Conservation (phyloP, 2,888 invertebrate species). For the Psococerastis gibbosa region DNA sequence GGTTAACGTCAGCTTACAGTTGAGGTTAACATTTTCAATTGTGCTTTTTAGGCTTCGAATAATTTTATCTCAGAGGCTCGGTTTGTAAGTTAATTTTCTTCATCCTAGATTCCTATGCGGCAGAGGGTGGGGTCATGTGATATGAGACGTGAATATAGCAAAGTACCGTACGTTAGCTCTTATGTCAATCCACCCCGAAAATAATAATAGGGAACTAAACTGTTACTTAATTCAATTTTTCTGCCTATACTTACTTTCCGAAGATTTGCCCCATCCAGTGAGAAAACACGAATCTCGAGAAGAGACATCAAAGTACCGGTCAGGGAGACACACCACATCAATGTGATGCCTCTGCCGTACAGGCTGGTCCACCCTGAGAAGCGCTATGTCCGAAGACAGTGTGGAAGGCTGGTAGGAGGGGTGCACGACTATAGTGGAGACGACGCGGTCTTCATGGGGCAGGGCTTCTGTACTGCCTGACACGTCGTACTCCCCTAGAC, state of each 20-base stretch:
- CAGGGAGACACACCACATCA: conserved; percentile 24
- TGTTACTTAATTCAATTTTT: not conserved
- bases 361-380: conserved; percentile 21
- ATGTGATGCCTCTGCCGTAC: conserved; percentile 21
- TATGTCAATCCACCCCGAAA: too few relatives aligned
- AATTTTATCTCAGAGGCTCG: too few relatives aligned
- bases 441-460: conserved; percentile 24
- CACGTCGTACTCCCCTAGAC: conserved; percentile 27
- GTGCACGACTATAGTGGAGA: conserved; percentile 20
- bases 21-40: too few relatives aligned
- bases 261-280: conserved; percentile 26
- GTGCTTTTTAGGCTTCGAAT: too few relatives aligned
- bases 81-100: too few relatives aligned
- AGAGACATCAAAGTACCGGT: conserved; percentile 18
- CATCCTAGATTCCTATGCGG: too few relatives aligned
- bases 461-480: conserved; percentile 23
- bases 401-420: conserved; percentile 24
- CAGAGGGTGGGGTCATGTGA: too few relatives aligned
- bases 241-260: conserved; percentile 22
- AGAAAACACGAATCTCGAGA: conserved; percentile 22
- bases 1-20: too few relatives aligned
- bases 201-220: too few relatives aligned
- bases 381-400: conserved; percentile 25
- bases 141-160: too few relatives aligned
- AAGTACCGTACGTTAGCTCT: too few relatives aligned